These are phyloP conservation scores for Lagorchestes hirsutus DNA, from an alignment of 2,797 vertebrate genomes.

Conservation along the genomic window DNA sequence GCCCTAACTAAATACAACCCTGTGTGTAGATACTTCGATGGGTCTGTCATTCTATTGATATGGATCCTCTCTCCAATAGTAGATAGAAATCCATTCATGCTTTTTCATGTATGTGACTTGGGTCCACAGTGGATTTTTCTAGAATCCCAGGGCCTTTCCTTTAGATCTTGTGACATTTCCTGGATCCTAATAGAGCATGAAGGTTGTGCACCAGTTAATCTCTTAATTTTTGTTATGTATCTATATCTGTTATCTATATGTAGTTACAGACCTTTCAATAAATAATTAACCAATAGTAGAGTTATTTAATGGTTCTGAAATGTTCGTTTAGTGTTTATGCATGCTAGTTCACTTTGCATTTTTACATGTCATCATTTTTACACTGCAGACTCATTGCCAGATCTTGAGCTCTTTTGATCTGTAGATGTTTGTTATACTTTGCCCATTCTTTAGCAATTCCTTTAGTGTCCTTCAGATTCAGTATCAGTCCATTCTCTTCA, in stretches of 20 bases:
- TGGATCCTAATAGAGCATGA: background rate
- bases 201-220: background rate
- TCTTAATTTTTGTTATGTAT: background rate
- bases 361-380: background rate
- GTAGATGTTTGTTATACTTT: background rate
- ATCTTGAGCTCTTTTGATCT: background rate
- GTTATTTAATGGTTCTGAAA: background rate
- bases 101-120: background rate
- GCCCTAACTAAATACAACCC: background rate
- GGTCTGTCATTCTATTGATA: background rate
- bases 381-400: background rate
- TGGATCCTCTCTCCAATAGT: background rate
- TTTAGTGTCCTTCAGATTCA: background rate
- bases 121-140: background rate
- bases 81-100: background rate
- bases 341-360: background rate
- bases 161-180: background rate
- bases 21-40: background rate
- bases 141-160: background rate
- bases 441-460: background rate
- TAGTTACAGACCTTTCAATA: background rate
- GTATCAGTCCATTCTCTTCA: background rate
- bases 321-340: background rate
- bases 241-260: background rate
- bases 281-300: background rate